Percentiles rank a stretch among this genome's conserved stretches.
Conservation (phyloP, 1,140 invertebrate genomes). For the Ceratosolen solmsi region DNA sequence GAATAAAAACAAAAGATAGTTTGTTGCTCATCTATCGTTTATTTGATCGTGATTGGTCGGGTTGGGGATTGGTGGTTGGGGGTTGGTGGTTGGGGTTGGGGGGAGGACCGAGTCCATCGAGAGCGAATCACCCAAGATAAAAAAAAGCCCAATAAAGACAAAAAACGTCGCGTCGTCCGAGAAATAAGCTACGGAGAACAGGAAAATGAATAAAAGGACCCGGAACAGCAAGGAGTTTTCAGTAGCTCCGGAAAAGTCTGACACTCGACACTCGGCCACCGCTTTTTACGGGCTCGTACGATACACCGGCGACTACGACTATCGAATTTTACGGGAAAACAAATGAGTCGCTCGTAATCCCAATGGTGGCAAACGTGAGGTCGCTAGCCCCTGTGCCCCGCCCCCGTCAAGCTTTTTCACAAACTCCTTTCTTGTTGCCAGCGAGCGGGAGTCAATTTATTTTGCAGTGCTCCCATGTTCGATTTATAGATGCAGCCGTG, state of each 20-base stretch:
- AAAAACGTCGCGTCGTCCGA: too few species aligned
- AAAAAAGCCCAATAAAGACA: too few species aligned
- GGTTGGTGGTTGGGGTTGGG: too few species aligned
- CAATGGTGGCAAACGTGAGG: slow-evolving; percentile 54
- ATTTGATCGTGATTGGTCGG: too few species aligned
- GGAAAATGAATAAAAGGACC: background rate
- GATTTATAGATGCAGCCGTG: slow-evolving; percentile 49
- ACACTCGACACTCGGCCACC: slow-evolving; percentile 33
- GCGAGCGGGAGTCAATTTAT: slow-evolving; percentile 57
- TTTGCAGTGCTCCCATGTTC: slow-evolving; percentile 56
- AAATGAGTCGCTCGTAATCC: slow-evolving; percentile 55
- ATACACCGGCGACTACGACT: slow-evolving; percentile 54
- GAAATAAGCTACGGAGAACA: too few species aligned
- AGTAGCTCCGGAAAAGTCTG: slow-evolving; percentile 31
- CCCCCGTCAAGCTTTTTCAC: slow-evolving; percentile 47
- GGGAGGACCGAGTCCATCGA: too few species aligned
- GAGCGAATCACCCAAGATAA: too few species aligned
- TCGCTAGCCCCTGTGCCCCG: background rate
- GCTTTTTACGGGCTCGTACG: slow-evolving; percentile 32
- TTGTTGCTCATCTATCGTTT: too few species aligned
- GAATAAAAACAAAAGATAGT: too few species aligned
- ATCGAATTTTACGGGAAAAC: slow-evolving; percentile 62
- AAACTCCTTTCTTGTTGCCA: background rate
- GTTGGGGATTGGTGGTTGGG: too few species aligned
- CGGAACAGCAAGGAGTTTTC: background rate